Evolutionary conservation across 2,797 vertebrate species (phyloP), one percentile per base, ranked within the genome.

Genomic region (Spinibarbus caldwelli): DNA sequence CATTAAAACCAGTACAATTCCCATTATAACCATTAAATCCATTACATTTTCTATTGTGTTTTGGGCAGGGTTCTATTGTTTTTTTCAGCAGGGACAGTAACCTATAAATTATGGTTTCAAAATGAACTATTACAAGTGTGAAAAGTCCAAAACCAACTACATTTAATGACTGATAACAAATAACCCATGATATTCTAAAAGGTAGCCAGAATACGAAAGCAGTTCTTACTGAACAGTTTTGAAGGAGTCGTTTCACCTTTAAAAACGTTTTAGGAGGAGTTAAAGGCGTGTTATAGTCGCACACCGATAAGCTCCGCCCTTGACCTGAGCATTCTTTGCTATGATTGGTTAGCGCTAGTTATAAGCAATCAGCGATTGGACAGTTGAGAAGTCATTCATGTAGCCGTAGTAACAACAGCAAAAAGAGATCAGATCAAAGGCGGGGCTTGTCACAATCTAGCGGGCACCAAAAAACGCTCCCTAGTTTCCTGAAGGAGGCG

Each of bases 181-280:
- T n/a, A 76, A 26, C 2, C 11, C 36, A 17, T 66, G 29, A n/a
- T 23, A n/a, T 49, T 67, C 12, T 80, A 19, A 15, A 36, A 80
- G 43, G 21, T 4, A 34, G 12, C 14, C 6, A 66, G 34, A 45
- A 23, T n/a, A 29, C 10, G 1, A 45, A 78, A 31, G 21, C 5
- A 64, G 21, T 5, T 26, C 19, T 23, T 85, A 54, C 14, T 9
- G 38, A 87, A 34, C 38, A 21, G 59, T 15, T 64, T 64, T 64
- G 26, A 6, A 78, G 15, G 2, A 45, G 64, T 71, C 26, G 12
- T 59, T 78, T 59, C 11, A 26, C 43, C 77, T 79, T 85, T 78
- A 85, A 91, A 90, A 12, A 49, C 3, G 10, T 3, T 38, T 2
- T 26, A 43, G 6, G 43, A 80, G 88, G 85, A 80, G 88, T 87